A percentile compares a stretch with the other conserved stretches of the same genome.
Evolutionary conservation across 2,113 vertebrate species (phyloP).

Genomic region (Dipodomys ordii): DNA sequence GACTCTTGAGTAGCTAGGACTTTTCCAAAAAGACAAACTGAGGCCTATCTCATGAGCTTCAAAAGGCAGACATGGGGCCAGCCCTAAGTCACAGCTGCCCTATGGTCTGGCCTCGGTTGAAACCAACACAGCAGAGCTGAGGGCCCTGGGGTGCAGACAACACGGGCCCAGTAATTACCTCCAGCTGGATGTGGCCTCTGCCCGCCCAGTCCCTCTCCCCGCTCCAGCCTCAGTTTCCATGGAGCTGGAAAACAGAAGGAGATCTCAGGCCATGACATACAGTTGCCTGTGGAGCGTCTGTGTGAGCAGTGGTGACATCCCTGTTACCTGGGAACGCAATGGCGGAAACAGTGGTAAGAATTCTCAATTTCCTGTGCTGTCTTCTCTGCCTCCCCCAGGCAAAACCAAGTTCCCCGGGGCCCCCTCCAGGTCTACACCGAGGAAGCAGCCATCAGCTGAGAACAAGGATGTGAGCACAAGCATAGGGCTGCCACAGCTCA

Average conservation of each 20-base stretch:
- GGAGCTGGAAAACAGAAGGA: background rate
- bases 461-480: accelerated
- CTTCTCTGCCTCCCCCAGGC: constrained; percentile 59
- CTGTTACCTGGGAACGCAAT: background rate
- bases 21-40: background rate
- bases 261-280: background rate
- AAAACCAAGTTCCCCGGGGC: background rate
- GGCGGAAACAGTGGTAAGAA: background rate
- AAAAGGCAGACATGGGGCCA: background rate
- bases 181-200: background rate
- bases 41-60: background rate
- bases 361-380: background rate
- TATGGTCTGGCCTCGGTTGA: no score
- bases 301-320: background rate
- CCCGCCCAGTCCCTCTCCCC: background rate
- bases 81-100: background rate
- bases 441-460: background rate
- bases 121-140: no score
- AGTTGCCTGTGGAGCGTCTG: background rate
- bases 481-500: background rate
- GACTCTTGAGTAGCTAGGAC: no score
- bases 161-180: background rate
- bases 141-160: background rate
- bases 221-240: background rate
- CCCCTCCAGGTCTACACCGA: background rate